Conservation (phyloP, 30 jellyfish, hydroid and myxozoan genomes). For the Clytia hemisphaerica region DNA sequence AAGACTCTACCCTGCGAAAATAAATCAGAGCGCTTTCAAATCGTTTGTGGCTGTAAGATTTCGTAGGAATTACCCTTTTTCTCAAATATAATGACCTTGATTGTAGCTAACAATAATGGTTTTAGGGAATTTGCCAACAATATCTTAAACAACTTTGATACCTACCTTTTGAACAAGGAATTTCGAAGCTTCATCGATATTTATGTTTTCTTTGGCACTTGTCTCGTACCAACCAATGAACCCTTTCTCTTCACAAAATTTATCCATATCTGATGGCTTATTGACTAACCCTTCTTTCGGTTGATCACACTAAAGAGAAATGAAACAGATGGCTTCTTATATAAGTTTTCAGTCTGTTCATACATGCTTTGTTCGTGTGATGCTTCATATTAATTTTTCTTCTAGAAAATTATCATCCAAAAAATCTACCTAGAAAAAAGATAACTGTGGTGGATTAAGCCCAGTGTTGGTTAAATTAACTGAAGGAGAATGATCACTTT, state of each 20-base stretch:
- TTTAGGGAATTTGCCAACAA: background rate
- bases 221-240: conserved; percentile 91
- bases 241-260: conserved; percentile 67
- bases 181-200: conserved; percentile 71
- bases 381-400: no score
- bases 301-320: conserved; percentile 69
- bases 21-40: no score
- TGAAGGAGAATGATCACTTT: no score
- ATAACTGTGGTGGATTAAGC: no score
- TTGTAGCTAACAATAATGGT: background rate
- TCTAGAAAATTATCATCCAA: no score
- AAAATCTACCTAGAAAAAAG: no score
- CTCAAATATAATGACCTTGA: background rate
- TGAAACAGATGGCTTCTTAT: no score
- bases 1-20: no score
- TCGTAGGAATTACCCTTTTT: background rate
- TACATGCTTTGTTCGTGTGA: background rate
- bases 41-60: background rate
- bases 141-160: background rate
- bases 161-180: conserved; percentile 41
- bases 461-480: no score
- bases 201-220: conserved; percentile 79
- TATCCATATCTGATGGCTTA: conserved; percentile 46
- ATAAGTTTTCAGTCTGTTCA: background rate
- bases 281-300: conserved; percentile 77